Percentiles rank a stretch among this genome's conserved stretches.
These are phyloP conservation scores for Pempheris klunzingeri DNA, from an alignment of 2,797 vertebrate genomes.

Conservation along the genomic window DNA sequence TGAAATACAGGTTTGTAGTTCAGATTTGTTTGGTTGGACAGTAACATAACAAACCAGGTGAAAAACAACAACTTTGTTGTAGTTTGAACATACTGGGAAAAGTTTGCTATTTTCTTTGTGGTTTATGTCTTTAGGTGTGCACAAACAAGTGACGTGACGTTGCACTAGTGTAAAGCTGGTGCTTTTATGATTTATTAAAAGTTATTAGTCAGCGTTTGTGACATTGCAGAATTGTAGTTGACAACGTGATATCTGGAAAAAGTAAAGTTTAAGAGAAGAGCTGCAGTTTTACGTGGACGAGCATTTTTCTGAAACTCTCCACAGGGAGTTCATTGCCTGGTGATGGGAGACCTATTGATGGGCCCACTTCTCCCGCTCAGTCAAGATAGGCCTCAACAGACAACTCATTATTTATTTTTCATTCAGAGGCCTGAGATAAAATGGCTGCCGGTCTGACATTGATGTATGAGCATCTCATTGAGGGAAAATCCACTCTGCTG, in stretches of 20 bases:
- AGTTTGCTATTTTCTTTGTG: neutral
- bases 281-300: neutral
- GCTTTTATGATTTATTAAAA: neutral
- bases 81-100: neutral
- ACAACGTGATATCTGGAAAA: neutral
- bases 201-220: neutral
- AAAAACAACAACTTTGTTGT: neutral
- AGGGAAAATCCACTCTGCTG: conserved; percentile 64
- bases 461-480: conserved; percentile 72
- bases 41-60: neutral
- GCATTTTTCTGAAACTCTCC: conserved; percentile 32
- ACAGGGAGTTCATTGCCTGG: conserved; percentile 21
- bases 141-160: neutral
- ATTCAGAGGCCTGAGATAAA: conserved; percentile 65
- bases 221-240: neutral
- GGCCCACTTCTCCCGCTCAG: conserved; percentile 36
- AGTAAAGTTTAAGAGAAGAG: neutral
- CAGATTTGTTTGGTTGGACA: neutral
- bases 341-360: conserved; percentile 48
- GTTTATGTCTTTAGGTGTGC: neutral
- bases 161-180: neutral
- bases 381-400: conserved; percentile 54
- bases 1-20: neutral
- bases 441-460: conserved; percentile 70
- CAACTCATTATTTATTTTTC: conserved; percentile 77